Percentiles rank a stretch among this genome's conserved stretches.
Evolutionary conservation across 2,113 vertebrate species (phyloP).

Genomic region (Equus przewalskii): DNA sequence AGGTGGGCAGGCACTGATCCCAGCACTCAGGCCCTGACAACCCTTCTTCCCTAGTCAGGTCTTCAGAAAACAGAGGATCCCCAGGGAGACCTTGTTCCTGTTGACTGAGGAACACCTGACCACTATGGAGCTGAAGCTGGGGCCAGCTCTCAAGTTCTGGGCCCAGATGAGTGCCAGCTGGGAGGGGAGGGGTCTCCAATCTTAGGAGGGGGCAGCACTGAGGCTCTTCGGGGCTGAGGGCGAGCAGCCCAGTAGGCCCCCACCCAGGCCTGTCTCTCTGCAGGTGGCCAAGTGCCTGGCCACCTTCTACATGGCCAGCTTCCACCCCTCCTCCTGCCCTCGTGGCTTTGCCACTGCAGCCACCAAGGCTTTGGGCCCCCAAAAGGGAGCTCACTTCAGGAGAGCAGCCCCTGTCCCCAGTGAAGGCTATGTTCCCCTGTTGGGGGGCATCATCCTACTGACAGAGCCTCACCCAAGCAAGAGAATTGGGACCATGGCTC

Average conservation of each 20-base stretch:
- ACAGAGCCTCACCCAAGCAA: slow-evolving; percentile 92
- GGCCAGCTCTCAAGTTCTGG: slow-evolving; percentile 96
- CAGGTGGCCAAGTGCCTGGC: slow-evolving; percentile 95
- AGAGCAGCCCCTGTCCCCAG: slow-evolving; percentile 90
- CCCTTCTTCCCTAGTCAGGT: slow-evolving; percentile 86
- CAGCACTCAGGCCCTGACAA: neutral
- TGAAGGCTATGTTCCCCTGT: slow-evolving; percentile 93
- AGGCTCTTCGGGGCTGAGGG: neutral
- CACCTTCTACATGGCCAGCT: slow-evolving; percentile 96
- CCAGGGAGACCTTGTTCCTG: slow-evolving; percentile 95
- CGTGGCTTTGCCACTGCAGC: slow-evolving; percentile 93
- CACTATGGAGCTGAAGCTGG: slow-evolving; percentile 97
- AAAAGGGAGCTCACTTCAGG: slow-evolving; percentile 87
- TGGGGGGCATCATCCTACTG: slow-evolving; percentile 83
- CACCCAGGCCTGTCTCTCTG: slow-evolving; percentile 12
- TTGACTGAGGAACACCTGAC: slow-evolving; percentile 97
- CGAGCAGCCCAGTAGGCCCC: neutral
- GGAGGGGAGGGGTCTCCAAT: neutral
- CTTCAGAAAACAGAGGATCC: slow-evolving; percentile 97
- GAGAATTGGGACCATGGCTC: slow-evolving; percentile 90
- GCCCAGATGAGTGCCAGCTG: slow-evolving; percentile 91
- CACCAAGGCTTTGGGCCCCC: slow-evolving; percentile 89
- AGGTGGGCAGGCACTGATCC: neutral
- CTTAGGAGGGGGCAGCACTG: neutral
- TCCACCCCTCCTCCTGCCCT: slow-evolving; percentile 83